Evolutionary conservation across 2,113 vertebrate species (phyloP).

Genomic region (Chloroceryle aenea): DNA sequence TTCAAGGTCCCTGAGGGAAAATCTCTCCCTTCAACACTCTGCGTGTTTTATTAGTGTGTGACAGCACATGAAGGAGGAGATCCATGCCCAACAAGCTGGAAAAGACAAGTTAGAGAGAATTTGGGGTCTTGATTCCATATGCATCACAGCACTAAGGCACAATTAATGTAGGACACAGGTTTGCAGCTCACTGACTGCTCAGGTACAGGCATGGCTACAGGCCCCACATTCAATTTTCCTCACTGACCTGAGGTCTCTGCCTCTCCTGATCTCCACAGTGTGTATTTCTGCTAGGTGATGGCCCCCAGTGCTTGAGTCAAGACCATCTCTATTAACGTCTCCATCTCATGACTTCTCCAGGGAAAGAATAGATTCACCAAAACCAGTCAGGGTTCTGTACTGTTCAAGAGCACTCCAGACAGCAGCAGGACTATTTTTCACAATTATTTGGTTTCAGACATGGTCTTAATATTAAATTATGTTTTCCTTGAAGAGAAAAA

Average conservation of each 20-base stretch:
- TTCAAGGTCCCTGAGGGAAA: neutral
- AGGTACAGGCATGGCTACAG: neutral
- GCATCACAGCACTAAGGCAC: neutral
- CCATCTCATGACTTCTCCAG: neutral
- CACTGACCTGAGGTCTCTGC: neutral
- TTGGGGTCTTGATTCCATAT: neutral
- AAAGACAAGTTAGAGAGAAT: neutral
- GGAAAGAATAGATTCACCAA: neutral
- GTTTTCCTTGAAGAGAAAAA: constrained; percentile 31
- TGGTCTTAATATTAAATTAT: constrained; percentile 1
- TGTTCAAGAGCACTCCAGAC: neutral
- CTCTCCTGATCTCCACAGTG: neutral
- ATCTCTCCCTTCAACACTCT: neutral
- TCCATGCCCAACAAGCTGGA: neutral
- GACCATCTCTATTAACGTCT: neutral
- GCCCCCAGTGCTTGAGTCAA: neutral
- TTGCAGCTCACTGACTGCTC: neutral
- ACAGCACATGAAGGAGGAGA: neutral
- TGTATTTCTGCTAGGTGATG: neutral
- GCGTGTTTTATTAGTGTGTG: neutral
- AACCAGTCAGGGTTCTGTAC: neutral
- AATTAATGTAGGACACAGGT: neutral
- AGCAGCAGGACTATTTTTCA: neutral
- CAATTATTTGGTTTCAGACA: neutral
- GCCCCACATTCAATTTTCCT: neutral